Evolutionary conservation across 1,140 invertebrate species (phyloP).

Genomic region (Zaprionus gabonicus): DNA sequence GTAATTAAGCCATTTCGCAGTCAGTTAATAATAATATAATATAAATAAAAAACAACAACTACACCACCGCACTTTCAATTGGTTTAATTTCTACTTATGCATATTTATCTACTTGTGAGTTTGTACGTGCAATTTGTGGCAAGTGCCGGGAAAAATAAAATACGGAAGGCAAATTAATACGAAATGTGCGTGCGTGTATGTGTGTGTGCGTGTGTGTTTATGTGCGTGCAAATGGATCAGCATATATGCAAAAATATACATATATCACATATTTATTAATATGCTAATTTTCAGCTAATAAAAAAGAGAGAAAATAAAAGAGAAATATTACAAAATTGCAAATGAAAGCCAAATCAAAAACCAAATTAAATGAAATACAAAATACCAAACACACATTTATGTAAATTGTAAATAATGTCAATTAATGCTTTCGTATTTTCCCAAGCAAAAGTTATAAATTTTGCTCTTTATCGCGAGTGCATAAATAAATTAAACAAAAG

Average conservation of each 20-base stretch:
- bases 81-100: slow-evolving; percentile 46
- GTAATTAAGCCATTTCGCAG: slow-evolving; percentile 76
- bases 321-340: neutral
- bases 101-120: slow-evolving; percentile 17
- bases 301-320: slow-evolving; percentile 28
- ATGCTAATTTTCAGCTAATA: slow-evolving; percentile 74
- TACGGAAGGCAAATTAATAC: slow-evolving; percentile 23
- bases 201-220: too few species aligned
- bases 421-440: slow-evolving; percentile 22
- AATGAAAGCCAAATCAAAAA: slow-evolving; percentile 22
- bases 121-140: slow-evolving; percentile 16
- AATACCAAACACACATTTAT: neutral
- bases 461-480: neutral
- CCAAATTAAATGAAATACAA: slow-evolving; percentile 25
- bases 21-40: slow-evolving; percentile 63
- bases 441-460: slow-evolving; percentile 27
- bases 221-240: too few species aligned
- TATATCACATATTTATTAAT: slow-evolving; percentile 37
- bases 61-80: slow-evolving; percentile 55
- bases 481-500: slow-evolving; percentile 20
- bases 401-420: slow-evolving; percentile 43
- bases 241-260: slow-evolving; percentile 8
- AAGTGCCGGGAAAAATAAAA: slow-evolving; percentile 9
- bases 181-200: slow-evolving; percentile 15
- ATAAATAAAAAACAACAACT: slow-evolving; percentile 3